These are phyloP conservation scores for Philypnodon macrostomus DNA, from an alignment of 2,797 vertebrate genomes.

Conservation along the genomic window DNA sequence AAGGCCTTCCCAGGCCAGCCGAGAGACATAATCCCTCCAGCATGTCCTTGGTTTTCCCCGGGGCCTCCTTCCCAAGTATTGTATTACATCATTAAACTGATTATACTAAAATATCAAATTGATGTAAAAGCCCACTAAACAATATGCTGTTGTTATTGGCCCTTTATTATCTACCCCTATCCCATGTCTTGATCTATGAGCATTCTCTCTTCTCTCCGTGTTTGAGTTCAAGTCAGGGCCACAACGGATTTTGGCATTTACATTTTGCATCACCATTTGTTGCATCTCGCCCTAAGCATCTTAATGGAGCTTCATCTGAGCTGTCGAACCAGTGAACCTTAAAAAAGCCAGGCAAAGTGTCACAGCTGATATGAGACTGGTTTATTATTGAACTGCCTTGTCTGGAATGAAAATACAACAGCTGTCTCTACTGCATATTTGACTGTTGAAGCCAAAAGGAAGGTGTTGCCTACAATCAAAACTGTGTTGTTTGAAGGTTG, in stretches of 20 bases:
- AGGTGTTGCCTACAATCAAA: not conserved
- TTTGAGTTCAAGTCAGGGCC: constrained; percentile 4
- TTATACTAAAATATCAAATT: too few relatives aligned
- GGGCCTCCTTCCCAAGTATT: too few relatives aligned
- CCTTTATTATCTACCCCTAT: not conserved
- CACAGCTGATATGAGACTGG: not conserved
- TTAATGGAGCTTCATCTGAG: not conserved
- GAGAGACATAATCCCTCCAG: too few relatives aligned
- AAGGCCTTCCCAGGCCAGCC: too few relatives aligned
- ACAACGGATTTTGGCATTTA: constrained; percentile 5
- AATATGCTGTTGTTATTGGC: too few relatives aligned
- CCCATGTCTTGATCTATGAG: too few relatives aligned
- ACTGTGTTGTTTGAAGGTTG: too few relatives aligned
- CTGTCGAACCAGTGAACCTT: not conserved
- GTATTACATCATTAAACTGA: too few relatives aligned
- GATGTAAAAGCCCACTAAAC: too few relatives aligned
- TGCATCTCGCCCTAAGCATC: not conserved
- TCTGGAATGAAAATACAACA: too few relatives aligned
- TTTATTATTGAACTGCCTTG: not conserved
- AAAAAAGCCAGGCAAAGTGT: constrained; percentile 1
- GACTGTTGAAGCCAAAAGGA: too few relatives aligned
- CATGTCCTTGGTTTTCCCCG: too few relatives aligned
- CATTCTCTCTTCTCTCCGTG: not conserved
- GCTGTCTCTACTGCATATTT: not conserved
- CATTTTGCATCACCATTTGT: constrained; percentile 6